Evolutionary conservation across 2,797 vertebrate genomes (phyloP).

Genomic region (Tiaroga cobitis): DNA sequence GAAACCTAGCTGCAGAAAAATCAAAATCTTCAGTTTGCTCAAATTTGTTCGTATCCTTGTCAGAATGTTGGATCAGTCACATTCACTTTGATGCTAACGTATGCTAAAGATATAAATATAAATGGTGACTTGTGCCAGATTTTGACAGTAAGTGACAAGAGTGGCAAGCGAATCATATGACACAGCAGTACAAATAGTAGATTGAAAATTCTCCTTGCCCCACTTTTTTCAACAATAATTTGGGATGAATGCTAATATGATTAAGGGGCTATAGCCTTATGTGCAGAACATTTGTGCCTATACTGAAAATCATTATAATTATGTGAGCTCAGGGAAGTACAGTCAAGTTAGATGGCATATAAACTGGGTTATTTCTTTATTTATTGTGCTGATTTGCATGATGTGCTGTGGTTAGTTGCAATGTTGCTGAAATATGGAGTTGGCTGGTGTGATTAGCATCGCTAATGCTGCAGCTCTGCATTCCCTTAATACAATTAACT

Average conservation of each 20-base stretch:
- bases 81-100: neutral
- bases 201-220: neutral
- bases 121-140: neutral
- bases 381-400: conserved; percentile 15
- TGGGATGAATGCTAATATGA: conserved; percentile 11
- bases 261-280: neutral
- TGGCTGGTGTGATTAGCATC: neutral
- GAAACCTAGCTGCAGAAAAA: neutral
- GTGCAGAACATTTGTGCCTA: conserved; percentile 3
- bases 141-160: conserved; percentile 3
- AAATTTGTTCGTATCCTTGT: neutral
- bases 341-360: neutral
- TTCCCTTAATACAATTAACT: neutral
- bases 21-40: neutral
- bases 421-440: neutral
- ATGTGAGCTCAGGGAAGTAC: neutral
- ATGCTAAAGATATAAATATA: neutral
- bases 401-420: conserved; percentile 6
- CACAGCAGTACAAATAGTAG: neutral
- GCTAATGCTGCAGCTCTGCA: neutral
- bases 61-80: neutral
- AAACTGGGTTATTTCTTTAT: conserved; percentile 20
- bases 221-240: neutral
- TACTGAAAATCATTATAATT: conserved; percentile 24
- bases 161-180: neutral